Evolutionary conservation across 2,888 invertebrate species (phyloP), one percentile per base, ranked within the genome.

Genomic region (Exocentrus adspersus): DNA sequence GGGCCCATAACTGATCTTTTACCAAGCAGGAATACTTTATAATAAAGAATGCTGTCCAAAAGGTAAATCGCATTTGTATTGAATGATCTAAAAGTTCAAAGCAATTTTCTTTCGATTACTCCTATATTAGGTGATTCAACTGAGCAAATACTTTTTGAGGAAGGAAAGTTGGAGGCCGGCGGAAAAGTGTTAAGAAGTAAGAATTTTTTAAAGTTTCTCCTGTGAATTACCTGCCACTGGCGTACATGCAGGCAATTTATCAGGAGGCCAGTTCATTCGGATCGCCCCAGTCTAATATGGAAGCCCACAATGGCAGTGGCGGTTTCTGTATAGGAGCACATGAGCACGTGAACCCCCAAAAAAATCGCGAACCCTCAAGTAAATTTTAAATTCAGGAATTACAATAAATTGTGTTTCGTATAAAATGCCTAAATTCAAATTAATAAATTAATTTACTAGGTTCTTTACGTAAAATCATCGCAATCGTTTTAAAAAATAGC

Each of bases 171-270:
- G 51, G 54, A 64, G 64, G 60, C 58, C 64, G 64, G 62, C 69
- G 64, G 75, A 78, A 77, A 78, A 79, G 79, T 79, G 80, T 79
- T 80, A 78, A 80, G 79, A 80, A 80, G 79, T 78, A 77, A 79
- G 77, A 80, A 80, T 79, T 80, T 79, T n/a, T 76, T 70, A 77
- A 79, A 80, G 79, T 80, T 80, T 77, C 72, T 75, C 71, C 72
- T 72, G 74, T 73, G 80, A 81, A 70, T 87, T 87, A 87, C 86
- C 86, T 87, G 87, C 86, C 87, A 86, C 84, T 82, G 84, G 84
- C 85, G 85, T 84, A 85, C 86, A 86, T 85, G 84, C 85, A 83
- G 83, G 85, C 85, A 86, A 87, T 87, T 87, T 87, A 87, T 87
- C 87, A 87, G 85, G 78, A 71, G 77, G 78, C 43, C 43, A 43